phyloP scores from a whole-genome alignment of 2,113 vertebrate genomes.

The Sapayoa aenigma region DNA sequence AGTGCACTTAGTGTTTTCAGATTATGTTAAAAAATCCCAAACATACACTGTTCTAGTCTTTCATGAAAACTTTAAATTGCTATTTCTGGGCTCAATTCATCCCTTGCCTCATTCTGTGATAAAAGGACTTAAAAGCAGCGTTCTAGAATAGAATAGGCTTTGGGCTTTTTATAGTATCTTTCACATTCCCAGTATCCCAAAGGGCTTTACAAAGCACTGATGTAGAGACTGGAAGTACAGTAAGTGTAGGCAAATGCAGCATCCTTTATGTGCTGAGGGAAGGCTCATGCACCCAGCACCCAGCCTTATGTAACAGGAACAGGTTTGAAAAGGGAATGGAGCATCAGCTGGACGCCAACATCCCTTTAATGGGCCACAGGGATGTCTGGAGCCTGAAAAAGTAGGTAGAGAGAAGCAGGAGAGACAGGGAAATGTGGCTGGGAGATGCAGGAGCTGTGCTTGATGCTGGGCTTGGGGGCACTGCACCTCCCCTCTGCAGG shows the following conservation, averaged over 20 bases:
- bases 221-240: conserved; percentile 30
- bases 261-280: background rate
- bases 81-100: conserved; percentile 68
- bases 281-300: background rate
- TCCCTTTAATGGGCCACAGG: background rate
- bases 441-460: background rate
- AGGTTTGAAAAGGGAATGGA: background rate
- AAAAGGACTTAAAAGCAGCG: conserved; percentile 60
- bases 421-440: rapidly evolving
- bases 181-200: conserved; percentile 54
- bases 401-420: background rate
- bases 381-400: background rate
- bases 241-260: background rate
- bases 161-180: conserved; percentile 52
- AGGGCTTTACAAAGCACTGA: conserved; percentile 52
- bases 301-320: background rate
- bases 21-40: conserved; percentile 76
- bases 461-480: background rate
- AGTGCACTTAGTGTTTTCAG: conserved; percentile 49
- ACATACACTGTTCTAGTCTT: conserved; percentile 52
- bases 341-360: background rate
- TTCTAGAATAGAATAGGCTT: conserved; percentile 64
- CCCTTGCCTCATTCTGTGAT: conserved; percentile 65
- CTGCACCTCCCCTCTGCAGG: background rate
- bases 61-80: conserved; percentile 67